Conservation (phyloP, 1,140 invertebrate genomes). For the Radopholus similis region DNA sequence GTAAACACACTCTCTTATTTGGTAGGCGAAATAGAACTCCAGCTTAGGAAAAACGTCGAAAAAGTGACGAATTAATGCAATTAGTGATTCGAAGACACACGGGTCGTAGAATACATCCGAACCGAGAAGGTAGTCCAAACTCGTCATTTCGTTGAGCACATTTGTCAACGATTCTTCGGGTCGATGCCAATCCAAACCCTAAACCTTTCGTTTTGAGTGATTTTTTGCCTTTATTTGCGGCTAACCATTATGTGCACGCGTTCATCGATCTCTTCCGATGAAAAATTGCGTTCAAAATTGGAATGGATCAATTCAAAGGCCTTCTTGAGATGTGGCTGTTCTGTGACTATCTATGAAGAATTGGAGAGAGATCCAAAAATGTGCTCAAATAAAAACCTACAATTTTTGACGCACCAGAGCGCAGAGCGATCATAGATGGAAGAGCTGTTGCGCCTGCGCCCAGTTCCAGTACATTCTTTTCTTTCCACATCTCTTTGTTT, state of each 20-base stretch:
- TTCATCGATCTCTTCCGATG: neutral
- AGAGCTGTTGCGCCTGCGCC: slow-evolving; percentile 21
- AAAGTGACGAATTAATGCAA: slow-evolving; percentile 36
- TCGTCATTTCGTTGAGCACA: slow-evolving; percentile 8
- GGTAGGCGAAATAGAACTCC: slow-evolving; percentile 45
- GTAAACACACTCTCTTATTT: slow-evolving; percentile 48
- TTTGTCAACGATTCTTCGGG: slow-evolving; percentile 12
- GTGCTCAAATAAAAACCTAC: slow-evolving; percentile 22
- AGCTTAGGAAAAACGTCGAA: slow-evolving; percentile 34
- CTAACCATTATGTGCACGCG: slow-evolving; percentile 3
- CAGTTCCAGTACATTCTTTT: slow-evolving; percentile 11
- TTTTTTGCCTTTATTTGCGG: neutral
- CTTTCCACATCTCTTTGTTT: slow-evolving; percentile 19
- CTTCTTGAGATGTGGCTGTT: too few relatives aligned
- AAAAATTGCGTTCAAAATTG: slow-evolving; percentile 19
- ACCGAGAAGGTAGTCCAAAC: slow-evolving; percentile 41
- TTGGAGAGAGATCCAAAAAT: too few relatives aligned
- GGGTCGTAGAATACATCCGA: slow-evolving; percentile 56
- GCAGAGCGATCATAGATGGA: slow-evolving; percentile 26
- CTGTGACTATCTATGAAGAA: too few relatives aligned
- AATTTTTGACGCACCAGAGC: slow-evolving; percentile 18
- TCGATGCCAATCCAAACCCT: slow-evolving; percentile 29
- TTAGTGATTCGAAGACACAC: slow-evolving; percentile 39
- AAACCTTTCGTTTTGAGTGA: neutral
- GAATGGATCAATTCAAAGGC: slow-evolving; percentile 9